These are phyloP conservation scores for Myzus persicae DNA, from an alignment of 1,140 invertebrate species.

Conservation along the genomic window DNA sequence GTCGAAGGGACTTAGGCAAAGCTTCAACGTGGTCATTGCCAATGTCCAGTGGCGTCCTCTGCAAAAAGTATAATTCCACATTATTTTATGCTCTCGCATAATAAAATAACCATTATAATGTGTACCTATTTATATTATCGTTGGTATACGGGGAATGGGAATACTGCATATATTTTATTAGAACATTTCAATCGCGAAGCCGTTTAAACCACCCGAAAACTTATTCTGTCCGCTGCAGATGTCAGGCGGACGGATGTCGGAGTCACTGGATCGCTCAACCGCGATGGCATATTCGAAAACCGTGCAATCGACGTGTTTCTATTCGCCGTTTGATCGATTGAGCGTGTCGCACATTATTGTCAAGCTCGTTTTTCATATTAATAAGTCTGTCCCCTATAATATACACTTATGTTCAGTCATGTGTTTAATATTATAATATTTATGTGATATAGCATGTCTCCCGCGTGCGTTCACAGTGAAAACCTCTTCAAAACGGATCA, in stretches of 20 bases:
- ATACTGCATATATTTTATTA: background rate
- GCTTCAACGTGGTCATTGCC: too few species aligned
- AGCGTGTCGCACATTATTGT: background rate
- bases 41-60: background rate
- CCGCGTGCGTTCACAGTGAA: background rate
- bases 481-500: background rate
- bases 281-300: background rate
- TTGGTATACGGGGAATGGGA: too few species aligned
- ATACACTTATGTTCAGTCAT: background rate
- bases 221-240: background rate
- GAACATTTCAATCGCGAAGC: background rate
- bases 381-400: background rate
- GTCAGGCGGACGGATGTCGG: background rate
- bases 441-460: background rate
- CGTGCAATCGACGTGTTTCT: background rate
- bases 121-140: background rate
- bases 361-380: background rate
- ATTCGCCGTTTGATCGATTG: background rate
- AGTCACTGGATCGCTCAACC: background rate
- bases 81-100: background rate
- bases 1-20: background rate
- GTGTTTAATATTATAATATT: constrained; percentile 3
- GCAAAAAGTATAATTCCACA: background rate
- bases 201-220: background rate
- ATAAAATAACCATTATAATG: background rate